Evolutionary conservation across 2,888 invertebrate species (phyloP).

Genomic region (Molanna angustata): DNA sequence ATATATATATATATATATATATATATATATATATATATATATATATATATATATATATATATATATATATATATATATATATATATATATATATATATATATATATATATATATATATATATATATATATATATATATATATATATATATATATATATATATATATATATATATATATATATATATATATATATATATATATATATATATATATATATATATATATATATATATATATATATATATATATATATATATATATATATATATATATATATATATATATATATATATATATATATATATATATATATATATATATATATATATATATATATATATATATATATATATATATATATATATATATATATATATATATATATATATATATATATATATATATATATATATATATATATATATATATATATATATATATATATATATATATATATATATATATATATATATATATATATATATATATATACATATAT

Average conservation of each 20-base stretch:
- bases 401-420: too few species aligned
- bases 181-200: constrained; percentile 7
- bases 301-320: too few species aligned
- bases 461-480: too few species aligned
- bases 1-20: not conserved
- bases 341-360: too few species aligned
- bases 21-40: constrained; percentile 7
- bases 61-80: constrained; percentile 7
- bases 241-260: constrained; percentile 1
- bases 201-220: constrained; percentile 7
- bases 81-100: constrained; percentile 7
- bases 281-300: too few species aligned
- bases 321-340: too few species aligned
- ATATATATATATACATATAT: too few species aligned
- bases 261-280: not conserved
- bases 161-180: constrained; percentile 7
- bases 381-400: too few species aligned
- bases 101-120: constrained; percentile 7
- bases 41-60: constrained; percentile 7
- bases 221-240: constrained; percentile 7
- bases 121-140: constrained; percentile 7
- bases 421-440: too few species aligned
- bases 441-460: too few species aligned
- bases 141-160: constrained; percentile 7
- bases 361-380: too few species aligned